Conservation (phyloP, 2,888 invertebrate genomes). For the Morinoia aosen region DNA sequence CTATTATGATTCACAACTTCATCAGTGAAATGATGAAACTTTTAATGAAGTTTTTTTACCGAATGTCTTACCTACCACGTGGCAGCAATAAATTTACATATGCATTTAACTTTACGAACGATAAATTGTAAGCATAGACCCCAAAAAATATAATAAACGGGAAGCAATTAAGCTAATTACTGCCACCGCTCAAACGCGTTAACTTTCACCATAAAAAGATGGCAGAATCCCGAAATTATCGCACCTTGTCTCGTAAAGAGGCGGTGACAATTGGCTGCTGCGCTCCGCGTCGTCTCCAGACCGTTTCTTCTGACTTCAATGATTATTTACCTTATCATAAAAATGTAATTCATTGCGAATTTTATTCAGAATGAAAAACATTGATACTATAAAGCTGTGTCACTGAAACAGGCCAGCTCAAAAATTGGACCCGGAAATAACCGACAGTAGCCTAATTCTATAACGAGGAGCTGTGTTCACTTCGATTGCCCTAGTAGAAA, state of each 20-base stretch:
- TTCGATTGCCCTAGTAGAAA: neutral
- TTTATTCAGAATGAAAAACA: neutral
- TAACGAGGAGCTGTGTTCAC: neutral
- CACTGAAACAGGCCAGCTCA: neutral
- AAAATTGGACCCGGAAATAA: neutral
- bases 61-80: neutral
- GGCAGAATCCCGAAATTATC: neutral
- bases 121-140: neutral
- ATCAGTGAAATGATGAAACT: neutral
- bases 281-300: neutral
- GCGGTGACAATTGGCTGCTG: neutral
- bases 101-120: neutral
- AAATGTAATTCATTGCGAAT: neutral
- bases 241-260: neutral
- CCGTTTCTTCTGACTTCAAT: neutral
- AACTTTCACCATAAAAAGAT: slow-evolving; percentile 35
- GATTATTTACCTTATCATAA: neutral
- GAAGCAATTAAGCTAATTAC: slow-evolving; percentile 19
- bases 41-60: neutral
- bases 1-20: neutral
- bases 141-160: neutral
- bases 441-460: neutral
- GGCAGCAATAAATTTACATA: neutral
- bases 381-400: neutral
- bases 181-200: neutral